Conservation (phyloP, 2,797 vertebrate genomes). For the Heterohyrax brucei region DNA sequence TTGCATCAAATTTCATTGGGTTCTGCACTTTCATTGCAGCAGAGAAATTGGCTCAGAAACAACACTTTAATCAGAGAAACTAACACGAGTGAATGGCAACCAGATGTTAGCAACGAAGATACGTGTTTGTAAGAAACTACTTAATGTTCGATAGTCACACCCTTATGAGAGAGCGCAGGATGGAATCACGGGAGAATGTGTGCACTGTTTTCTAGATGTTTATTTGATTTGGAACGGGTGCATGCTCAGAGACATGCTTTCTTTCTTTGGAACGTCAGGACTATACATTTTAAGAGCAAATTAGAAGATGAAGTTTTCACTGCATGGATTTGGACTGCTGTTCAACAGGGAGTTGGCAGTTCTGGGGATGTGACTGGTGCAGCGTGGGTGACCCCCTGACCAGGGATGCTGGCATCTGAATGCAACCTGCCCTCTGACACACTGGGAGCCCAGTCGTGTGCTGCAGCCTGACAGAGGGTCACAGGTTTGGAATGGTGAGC, state of each 20-base stretch:
- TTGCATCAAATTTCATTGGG: slow-evolving; percentile 37
- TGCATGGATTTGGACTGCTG: neutral
- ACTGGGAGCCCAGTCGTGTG: neutral
- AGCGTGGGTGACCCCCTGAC: rapidly evolving
- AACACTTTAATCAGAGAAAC: slow-evolving; percentile 77
- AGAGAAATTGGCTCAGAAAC: slow-evolving; percentile 56
- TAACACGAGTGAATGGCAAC: slow-evolving; percentile 43
- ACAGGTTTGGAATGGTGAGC: neutral
- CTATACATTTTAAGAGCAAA: neutral
- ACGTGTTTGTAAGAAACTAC: slow-evolving; percentile 60
- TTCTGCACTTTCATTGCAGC: slow-evolving; percentile 48
- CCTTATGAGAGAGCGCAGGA: slow-evolving; percentile 26
- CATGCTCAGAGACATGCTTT: neutral
- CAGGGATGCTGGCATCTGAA: neutral
- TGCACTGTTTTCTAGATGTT: neutral
- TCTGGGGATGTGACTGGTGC: neutral
- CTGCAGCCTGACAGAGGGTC: neutral
- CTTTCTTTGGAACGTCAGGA: slow-evolving; percentile 42
- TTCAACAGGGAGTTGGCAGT: neutral
- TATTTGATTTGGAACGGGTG: slow-evolving; percentile 47
- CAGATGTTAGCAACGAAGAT: slow-evolving; percentile 73
- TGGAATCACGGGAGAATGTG: neutral
- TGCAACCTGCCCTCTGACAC: neutral
- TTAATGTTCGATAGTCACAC: slow-evolving; percentile 21
- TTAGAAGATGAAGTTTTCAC: neutral